A percentile compares a stretch with the other conserved stretches of the same genome.
Evolutionary conservation across 1,140 invertebrate species (phyloP).

Genomic region (Panulirus ornatus): DNA sequence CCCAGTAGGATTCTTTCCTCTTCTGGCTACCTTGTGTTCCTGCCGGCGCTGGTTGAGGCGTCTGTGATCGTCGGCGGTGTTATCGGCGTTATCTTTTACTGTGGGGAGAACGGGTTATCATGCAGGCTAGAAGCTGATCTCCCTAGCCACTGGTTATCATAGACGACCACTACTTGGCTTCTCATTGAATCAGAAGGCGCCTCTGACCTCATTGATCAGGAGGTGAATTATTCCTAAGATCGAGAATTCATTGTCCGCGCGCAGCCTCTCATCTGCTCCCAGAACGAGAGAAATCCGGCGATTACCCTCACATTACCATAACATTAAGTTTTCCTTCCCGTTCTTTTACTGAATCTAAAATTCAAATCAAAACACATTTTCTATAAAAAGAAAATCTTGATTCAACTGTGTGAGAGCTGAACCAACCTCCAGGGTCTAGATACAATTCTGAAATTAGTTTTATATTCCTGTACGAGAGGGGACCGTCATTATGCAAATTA

Average conservation of each 20-base stretch:
- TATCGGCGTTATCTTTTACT: neutral
- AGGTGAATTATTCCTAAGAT: neutral
- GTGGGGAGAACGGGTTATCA: neutral
- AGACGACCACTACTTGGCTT: conserved; percentile 2
- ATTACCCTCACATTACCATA: conserved; percentile 22
- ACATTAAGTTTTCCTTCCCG: neutral
- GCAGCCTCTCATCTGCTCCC: neutral
- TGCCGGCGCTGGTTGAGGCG: neutral
- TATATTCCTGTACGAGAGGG: neutral
- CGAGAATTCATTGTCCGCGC: neutral
- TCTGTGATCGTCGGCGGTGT: neutral
- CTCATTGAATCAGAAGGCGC: neutral
- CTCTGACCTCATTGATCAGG: neutral
- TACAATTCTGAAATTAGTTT: conserved; percentile 18
- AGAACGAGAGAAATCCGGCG: neutral
- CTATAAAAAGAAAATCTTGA: neutral
- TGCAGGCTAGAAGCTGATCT: neutral
- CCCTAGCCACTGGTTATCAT: neutral
- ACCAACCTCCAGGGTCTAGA: conserved; percentile 4
- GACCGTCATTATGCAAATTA: conserved; percentile 27
- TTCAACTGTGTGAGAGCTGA: conserved; percentile 12
- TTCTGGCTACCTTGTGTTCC: neutral
- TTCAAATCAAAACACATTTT: neutral
- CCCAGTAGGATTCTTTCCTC: neutral
- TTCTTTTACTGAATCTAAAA: neutral